Percentiles rank a stretch among this genome's conserved stretches.
Conservation (phyloP, 2,113 vertebrate species). For the Tauraco erythrolophus region DNA sequence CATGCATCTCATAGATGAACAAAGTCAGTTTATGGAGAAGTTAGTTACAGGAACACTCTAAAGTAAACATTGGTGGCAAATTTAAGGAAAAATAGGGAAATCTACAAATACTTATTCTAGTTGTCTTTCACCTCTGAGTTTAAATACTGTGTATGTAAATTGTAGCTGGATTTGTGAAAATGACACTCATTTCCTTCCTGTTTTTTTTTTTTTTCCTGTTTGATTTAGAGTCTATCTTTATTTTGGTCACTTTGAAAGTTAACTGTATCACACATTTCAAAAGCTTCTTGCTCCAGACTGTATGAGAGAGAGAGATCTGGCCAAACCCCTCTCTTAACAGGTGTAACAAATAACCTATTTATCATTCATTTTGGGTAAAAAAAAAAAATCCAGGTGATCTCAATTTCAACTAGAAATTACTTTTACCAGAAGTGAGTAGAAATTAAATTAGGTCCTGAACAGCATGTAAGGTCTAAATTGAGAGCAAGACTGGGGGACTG, state of each 20-base stretch:
- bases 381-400: background rate
- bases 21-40: background rate
- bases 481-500: background rate
- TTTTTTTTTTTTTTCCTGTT: background rate
- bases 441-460: background rate
- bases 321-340: background rate
- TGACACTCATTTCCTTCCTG: background rate
- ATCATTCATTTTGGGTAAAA: background rate
- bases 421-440: background rate
- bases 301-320: background rate
- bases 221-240: background rate
- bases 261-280: background rate
- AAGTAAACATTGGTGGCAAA: background rate
- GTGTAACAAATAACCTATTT: background rate
- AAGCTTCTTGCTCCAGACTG: background rate
- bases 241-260: background rate
- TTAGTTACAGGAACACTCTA: background rate
- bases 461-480: background rate
- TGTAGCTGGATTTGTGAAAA: background rate
- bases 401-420: background rate
- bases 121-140: background rate
- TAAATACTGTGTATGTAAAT: background rate
- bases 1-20: background rate
- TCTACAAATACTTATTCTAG: background rate
- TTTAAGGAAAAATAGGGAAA: background rate